Percentiles rank a stretch among this genome's conserved stretches.
Evolutionary conservation across 2,888 invertebrate species (phyloP).

Genomic region (Sepioteuthis lessoniana): DNA sequence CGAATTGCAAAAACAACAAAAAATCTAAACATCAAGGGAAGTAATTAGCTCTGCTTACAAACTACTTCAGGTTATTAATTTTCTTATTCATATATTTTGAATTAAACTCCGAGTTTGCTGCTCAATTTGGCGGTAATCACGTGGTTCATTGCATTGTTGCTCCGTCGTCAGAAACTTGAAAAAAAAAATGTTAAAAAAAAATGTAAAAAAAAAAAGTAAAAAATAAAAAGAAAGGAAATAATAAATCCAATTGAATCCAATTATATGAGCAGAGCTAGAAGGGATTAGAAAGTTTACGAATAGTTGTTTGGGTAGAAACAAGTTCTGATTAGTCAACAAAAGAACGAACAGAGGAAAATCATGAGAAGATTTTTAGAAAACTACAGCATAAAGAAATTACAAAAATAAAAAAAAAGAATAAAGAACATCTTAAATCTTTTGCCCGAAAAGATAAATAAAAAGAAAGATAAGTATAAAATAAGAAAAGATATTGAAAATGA

Average conservation of each 20-base stretch:
- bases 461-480: background rate
- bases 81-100: background rate
- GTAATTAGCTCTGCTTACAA: no score
- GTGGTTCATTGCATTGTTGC: background rate
- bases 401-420: background rate
- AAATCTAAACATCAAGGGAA: no score
- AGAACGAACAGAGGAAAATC: no score
- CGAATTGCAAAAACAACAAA: no score
- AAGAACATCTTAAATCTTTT: background rate
- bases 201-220: background rate
- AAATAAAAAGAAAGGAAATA: background rate
- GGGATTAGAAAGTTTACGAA: background rate
- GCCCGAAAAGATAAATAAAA: background rate
- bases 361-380: no score
- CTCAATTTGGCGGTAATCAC: background rate
- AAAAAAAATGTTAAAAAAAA: no score
- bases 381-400: no score
- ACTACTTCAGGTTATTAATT: no score
- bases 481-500: background rate
- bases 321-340: no score
- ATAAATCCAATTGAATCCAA: constrained; percentile 17
- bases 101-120: background rate
- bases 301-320: background rate
- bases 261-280: background rate
- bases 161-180: background rate